phyloP scores from a whole-genome alignment of 2,797 vertebrate species.

The Paedocypris micromegethes region DNA sequence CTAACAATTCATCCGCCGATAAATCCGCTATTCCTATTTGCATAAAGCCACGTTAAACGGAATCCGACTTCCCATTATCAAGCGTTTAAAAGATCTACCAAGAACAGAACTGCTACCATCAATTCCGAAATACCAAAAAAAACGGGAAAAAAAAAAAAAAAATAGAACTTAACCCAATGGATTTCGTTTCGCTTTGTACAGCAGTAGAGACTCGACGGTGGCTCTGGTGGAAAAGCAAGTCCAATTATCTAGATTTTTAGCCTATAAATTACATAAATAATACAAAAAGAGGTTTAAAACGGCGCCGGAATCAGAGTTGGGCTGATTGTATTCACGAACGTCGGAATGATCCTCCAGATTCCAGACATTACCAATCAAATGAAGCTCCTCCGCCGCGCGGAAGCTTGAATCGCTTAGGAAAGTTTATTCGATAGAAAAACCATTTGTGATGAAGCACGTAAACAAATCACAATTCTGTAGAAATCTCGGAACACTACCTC shows the following conservation, averaged over 20 bases:
- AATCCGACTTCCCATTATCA: slow-evolving; percentile 52
- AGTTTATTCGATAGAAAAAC: slow-evolving; percentile 34
- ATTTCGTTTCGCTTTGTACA: slow-evolving; percentile 54
- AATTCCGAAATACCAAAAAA: slow-evolving; percentile 63
- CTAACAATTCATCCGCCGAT: slow-evolving; percentile 60
- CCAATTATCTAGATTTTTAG: slow-evolving; percentile 58
- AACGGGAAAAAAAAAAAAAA: slow-evolving; percentile 46
- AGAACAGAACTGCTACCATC: slow-evolving; percentile 59
- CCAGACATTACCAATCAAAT: slow-evolving; percentile 28
- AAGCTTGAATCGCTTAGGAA: slow-evolving; percentile 11
- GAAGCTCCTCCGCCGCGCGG: not conserved
- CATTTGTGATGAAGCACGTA: slow-evolving; percentile 45
- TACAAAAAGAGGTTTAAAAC: slow-evolving; percentile 33
- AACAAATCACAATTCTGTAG: slow-evolving; percentile 45
- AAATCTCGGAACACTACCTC: slow-evolving; percentile 35
- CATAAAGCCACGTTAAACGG: slow-evolving; percentile 67
- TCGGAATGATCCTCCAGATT: not conserved
- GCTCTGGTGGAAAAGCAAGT: slow-evolving; percentile 52
- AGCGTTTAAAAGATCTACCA: slow-evolving; percentile 51
- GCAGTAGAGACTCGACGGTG: slow-evolving; percentile 65
- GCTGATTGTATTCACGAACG: slow-evolving; percentile 25
- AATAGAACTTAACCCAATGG: slow-evolving; percentile 62
- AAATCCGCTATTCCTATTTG: slow-evolving; percentile 63
- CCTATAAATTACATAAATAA: slow-evolving; percentile 73
- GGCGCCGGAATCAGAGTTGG: not conserved